Evolutionary conservation across 64 coral and sea anemone species (phyloP), one percentile per base, ranked within the genome.

Genomic region (Astreopora myriophthalma): DNA sequence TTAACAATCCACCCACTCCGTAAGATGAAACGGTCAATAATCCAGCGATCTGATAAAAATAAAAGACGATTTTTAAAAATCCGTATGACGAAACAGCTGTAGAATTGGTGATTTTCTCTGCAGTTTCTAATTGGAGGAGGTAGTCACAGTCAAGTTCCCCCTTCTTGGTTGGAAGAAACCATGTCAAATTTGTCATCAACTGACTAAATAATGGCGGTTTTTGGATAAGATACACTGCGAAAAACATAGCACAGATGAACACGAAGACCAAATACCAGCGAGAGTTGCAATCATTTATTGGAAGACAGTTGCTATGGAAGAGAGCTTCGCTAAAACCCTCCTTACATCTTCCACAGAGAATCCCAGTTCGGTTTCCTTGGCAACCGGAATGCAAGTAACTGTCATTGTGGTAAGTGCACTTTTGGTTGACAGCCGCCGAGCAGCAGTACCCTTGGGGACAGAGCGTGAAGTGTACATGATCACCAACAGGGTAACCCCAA

Each of bases 11-110:
- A n/a, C 19, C 32, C 8, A 52, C 35, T 26, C 58, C 37, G 8
- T 86, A 72, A 7, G 48, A 65, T 16, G 67, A 66, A 30, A 74
- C 34, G 2, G 72, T 34, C 24, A 92, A 49, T 8, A 92, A 34
- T 22, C 46, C 51, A 6, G 80, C 90, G 6, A 92, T n/a, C 24
- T 92, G 90, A 67, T 92, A 92, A 63, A 92, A 92, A 38, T 92
- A 92, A 46, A 92, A 92, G 0, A 92, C 29, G 37, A 86, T 86
- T 71, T 92, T 92, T 17, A 86, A 40, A 35, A 61, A 92, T 49
- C 80, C 81, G 22, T 73, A 1, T 2, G 70, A 73, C 14, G 31
- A 36, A 17, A 17, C 20, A 3, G 19, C 6, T 11, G 34, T 24
- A 12, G 2, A 3, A 6, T 27, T 19, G 9, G 23, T 14, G 16